Conservation (phyloP, 2,113 vertebrate species). For the Gobio gobio region DNA sequence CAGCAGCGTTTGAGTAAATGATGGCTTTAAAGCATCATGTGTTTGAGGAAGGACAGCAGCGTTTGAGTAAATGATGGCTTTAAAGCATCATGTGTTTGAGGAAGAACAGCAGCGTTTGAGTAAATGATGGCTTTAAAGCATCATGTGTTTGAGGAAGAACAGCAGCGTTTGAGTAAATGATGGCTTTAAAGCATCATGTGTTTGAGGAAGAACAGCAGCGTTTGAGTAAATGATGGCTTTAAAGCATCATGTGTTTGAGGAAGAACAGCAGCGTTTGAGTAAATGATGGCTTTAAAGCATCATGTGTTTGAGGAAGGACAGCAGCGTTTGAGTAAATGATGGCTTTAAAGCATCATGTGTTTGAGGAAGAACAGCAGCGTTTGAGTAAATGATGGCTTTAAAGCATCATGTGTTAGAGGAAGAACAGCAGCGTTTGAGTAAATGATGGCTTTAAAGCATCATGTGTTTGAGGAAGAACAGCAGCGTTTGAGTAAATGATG, state of each 20-base stretch:
- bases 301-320: neutral
- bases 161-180: neutral
- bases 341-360: neutral
- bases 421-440: neutral
- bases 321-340: neutral
- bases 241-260: neutral
- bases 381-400: neutral
- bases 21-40: neutral
- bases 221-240: neutral
- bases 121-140: neutral
- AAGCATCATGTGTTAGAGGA: neutral
- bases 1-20: neutral
- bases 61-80: neutral
- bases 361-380: neutral
- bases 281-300: neutral
- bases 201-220: neutral
- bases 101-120: neutral
- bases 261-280: neutral
- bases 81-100: neutral
- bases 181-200: neutral
- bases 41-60: neutral
- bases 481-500: neutral
- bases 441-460: neutral
- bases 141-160: neutral
- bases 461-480: neutral